A percentile compares a stretch with the other conserved stretches of the same genome.
phyloP scores from a whole-genome alignment of 1,140 invertebrate species.

The Riptortus pedestris region DNA sequence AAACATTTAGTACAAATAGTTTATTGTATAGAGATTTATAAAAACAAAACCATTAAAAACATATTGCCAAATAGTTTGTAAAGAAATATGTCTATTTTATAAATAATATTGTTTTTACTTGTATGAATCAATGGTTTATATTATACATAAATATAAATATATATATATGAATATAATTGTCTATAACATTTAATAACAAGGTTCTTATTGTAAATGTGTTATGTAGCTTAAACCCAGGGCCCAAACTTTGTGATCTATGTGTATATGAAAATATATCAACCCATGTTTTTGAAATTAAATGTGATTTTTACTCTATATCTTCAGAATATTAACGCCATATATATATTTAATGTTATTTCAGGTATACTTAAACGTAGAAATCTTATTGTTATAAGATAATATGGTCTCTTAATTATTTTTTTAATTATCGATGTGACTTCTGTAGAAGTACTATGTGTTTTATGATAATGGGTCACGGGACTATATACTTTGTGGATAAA shows the following conservation, averaged over 20 bases:
- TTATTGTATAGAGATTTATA: slow-evolving; percentile 19
- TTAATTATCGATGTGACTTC: not conserved
- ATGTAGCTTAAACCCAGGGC: slow-evolving; percentile 11
- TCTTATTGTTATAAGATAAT: not conserved
- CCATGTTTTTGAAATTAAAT: slow-evolving; percentile 9
- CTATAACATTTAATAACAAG: too few species aligned
- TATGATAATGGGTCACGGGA: not conserved
- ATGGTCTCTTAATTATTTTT: not conserved
- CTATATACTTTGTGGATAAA: not conserved
- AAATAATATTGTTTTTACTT: slow-evolving; percentile 8
- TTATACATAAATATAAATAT: not conserved
- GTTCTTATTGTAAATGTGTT: slow-evolving; percentile 7
- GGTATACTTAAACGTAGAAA: too few species aligned
- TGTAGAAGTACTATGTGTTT: not conserved
- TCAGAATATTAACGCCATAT: not conserved
- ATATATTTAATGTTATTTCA: not conserved
- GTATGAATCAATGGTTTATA: slow-evolving; percentile 8
- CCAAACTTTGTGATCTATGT: slow-evolving; percentile 5
- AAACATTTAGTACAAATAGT: slow-evolving; percentile 17
- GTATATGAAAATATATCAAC: slow-evolving; percentile 11
- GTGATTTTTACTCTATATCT: slow-evolving; percentile 12
- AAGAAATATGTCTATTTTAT: slow-evolving; percentile 1
- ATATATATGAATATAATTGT: not conserved
- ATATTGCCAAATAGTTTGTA: slow-evolving; percentile 17
- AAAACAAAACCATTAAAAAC: slow-evolving; percentile 8